Base-by-base conservation (phyloP, 2,888 invertebrate genomes). In the Brachycybe producta region DNA sequence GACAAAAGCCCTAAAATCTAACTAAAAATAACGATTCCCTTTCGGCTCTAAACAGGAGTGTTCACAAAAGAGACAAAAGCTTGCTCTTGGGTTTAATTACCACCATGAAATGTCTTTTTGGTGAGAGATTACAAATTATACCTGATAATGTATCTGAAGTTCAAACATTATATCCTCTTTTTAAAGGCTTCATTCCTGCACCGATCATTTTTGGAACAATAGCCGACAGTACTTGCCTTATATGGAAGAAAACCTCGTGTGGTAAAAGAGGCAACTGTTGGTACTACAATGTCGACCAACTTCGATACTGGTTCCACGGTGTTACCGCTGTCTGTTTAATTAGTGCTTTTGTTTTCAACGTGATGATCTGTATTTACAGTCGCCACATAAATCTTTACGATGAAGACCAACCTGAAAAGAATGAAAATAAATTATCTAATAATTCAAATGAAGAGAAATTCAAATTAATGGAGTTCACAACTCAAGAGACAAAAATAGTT, bases 141-240 rank as follows among this genome's bases (percentile, higher is more conserved):
- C n/a, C n/a, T n/a, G n/a, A n/a, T n/a, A n/a, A n/a, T n/a, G n/a
- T n/a, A n/a, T n/a, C n/a, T 39, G 8, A n/a, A n/a, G n/a, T n/a
- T n/a, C n/a, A n/a, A n/a, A n/a, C n/a, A n/a, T n/a, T 36, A 15
- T 32, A 13, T 32, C 13, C 32, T 11, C 8, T 32, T 32, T 32
- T 11, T 32, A 32, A 5, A 45, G 45, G 34, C 13, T 45, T 45
- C 21, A 45, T 45, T 15, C 30, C 45, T 34, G 35, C 27, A n/a
- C 45, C 35, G 23, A 45, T 45, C 3, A 45, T 45, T 19, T 45
- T 34, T 19, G 45, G 45, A 28, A 35, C 45, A 8, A 35, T 35
- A 7, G 45, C 35, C 4, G 45, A 45, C 34, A 32, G 32, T 26
- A 45, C 45, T 13, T 45, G 45, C 35, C 2, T 45, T n/a, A 23